phyloP scores from a whole-genome alignment of 2,888 invertebrate species.

The Tetragonisca angustula region DNA sequence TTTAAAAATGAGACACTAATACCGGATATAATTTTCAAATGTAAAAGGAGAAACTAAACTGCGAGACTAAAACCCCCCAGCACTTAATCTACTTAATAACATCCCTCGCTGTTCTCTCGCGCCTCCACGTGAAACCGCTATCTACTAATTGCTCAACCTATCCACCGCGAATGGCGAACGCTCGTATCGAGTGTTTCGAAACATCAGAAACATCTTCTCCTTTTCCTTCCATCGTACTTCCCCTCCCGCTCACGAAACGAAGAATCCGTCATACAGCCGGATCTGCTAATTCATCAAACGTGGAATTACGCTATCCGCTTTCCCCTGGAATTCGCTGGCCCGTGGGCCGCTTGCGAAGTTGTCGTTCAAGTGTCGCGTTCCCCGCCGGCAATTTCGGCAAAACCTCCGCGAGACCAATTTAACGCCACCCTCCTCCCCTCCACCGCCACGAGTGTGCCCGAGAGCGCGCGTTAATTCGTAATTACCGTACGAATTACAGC shows the following conservation, averaged over 20 bases:
- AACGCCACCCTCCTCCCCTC: slow-evolving; percentile 3
- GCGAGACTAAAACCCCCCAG: neutral
- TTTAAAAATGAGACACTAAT: too few species aligned
- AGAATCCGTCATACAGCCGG: neutral
- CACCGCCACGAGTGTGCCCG: too few species aligned
- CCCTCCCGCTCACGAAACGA: neutral
- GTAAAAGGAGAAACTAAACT: neutral
- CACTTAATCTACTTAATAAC: neutral
- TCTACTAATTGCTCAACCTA: neutral
- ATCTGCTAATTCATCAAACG: slow-evolving; percentile 8
- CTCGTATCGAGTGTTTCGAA: neutral
- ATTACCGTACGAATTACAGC: slow-evolving; percentile 40
- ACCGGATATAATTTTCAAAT: neutral
- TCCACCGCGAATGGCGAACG: neutral
- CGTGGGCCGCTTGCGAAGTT: slow-evolving; percentile 42
- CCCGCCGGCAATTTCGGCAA: slow-evolving; percentile 24
- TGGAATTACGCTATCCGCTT: slow-evolving; percentile 18
- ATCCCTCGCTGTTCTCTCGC: neutral
- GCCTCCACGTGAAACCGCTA: neutral
- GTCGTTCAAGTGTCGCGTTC: slow-evolving; percentile 9
- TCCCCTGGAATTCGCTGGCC: slow-evolving; percentile 8
- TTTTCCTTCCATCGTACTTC: too few species aligned
- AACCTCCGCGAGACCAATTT: slow-evolving; percentile 45
- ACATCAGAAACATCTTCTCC: too few species aligned
- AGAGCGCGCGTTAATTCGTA: slow-evolving; percentile 43